Evolutionary conservation across 53 echinoderm and acorn worm genomes (phyloP).

Genomic region (Apostichopus leukothele): DNA sequence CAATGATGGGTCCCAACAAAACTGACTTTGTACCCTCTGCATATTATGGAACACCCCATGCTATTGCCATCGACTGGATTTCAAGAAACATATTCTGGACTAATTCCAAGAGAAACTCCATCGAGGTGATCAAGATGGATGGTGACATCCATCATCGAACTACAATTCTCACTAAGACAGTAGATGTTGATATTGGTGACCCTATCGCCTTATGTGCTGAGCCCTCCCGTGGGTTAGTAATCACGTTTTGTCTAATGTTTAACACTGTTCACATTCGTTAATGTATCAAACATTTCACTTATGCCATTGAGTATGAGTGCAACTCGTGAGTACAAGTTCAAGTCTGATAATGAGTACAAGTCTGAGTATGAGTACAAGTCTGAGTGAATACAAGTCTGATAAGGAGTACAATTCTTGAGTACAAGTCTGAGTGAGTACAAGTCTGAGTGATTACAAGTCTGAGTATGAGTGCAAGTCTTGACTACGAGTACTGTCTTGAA

Average conservation of each 20-base stretch:
- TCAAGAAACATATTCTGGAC: conserved; percentile 79
- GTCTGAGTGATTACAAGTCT: no score
- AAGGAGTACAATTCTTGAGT: no score
- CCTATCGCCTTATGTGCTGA: conserved; percentile 72
- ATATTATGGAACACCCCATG: conserved; percentile 55
- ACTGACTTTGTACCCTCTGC: conserved; percentile 58
- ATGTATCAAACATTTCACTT: no score
- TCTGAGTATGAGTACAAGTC: no score
- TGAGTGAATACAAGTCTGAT: no score
- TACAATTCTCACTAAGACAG: conserved; percentile 46
- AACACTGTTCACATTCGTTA: background rate
- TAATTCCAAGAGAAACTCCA: conserved; percentile 63
- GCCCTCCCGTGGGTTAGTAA: conserved; percentile 58
- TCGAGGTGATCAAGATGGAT: conserved; percentile 75
- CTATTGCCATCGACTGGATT: conserved; percentile 69
- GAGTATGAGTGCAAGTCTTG: no score
- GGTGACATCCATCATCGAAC: conserved; percentile 57
- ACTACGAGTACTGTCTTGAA: no score
- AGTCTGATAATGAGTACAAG: no score
- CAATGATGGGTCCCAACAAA: conserved; percentile 50
- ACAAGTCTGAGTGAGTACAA: no score
- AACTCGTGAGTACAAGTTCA: no score
- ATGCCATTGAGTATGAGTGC: no score
- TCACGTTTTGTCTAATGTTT: no score
- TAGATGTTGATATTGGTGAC: conserved; percentile 44